Percentiles rank a stretch among this genome's conserved stretches.
These are phyloP conservation scores for Nesidiocoris tenuis DNA, from an alignment of 2,888 invertebrate genomes.

Conservation along the genomic window DNA sequence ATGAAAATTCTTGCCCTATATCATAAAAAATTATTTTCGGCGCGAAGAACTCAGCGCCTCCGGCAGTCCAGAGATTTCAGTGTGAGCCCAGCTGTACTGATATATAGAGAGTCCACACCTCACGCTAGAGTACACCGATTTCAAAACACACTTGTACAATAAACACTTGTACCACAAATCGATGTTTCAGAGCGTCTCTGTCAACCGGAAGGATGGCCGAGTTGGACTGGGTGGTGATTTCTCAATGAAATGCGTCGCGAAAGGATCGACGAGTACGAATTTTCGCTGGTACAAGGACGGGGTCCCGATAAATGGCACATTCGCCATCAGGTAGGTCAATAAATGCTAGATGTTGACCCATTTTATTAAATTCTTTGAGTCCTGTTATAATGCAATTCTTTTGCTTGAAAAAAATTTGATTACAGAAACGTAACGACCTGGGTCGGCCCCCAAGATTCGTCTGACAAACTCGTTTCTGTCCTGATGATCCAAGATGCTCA, in stretches of 20 bases:
- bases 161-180: too few species aligned
- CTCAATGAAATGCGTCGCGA: constrained; percentile 73
- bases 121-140: too few species aligned
- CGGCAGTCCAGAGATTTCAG: not conserved
- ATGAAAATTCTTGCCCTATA: too few species aligned
- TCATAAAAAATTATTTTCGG: too few species aligned
- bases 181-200: constrained; percentile 53
- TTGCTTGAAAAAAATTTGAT: constrained; percentile 45
- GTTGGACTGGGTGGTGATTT: constrained; percentile 74
- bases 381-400: constrained; percentile 7
- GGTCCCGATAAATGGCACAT: constrained; percentile 70
- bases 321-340: constrained; percentile 69
- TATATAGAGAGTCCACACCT: too few species aligned
- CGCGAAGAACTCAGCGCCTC: too few species aligned
- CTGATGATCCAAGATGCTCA: constrained; percentile 71
- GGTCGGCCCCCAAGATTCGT: constrained; percentile 58
- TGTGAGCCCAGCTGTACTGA: not conserved
- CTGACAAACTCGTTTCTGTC: constrained; percentile 65
- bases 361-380: not conserved
- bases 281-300: constrained; percentile 84
- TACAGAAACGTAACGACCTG: constrained; percentile 69
- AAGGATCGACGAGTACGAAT: constrained; percentile 70
- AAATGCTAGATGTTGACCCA: not conserved
- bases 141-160: too few species aligned
- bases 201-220: constrained; percentile 50